Base-by-base conservation (phyloP, 2,113 vertebrate species). In the Myotis brandtii region DNA sequence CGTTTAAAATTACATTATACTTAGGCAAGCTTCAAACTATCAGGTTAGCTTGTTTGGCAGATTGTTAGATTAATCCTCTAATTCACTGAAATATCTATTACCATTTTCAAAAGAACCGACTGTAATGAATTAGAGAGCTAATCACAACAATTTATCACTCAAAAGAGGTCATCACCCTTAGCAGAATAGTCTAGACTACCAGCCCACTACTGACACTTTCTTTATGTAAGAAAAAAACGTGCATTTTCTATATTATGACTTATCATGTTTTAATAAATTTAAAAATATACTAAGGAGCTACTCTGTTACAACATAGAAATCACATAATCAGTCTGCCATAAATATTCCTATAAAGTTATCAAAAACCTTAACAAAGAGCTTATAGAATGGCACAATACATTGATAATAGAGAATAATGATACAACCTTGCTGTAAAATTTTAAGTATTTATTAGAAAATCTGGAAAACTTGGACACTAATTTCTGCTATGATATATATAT, bases 41-140 rank as follows among this genome's bases (percentile, higher is more conserved):
- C 97, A 95, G 95, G 88, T 97, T 96, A 97, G 27, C 72, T 96
- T 97, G 95, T 96, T 96, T 95, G 93, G 59, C 67, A 97, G 96
- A 96, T 90, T 95, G 93, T 87, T 96, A 97, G 95, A 97, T 97
- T 94, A 96, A 85, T 96, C 73, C 34, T 93, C 52, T 97, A 96
- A 96, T 92, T 97, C 95, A 96, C 95, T 95, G 89, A 96, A 97
- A 96, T 96, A 96, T 96, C 97, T 96, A 97, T 97, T 97, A 94
- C 87, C 92, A 75, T 95, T 97, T 98, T 94, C 46, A 81, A 83
- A 97, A 95, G 95, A 96, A 96, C 95, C 94, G 96, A 92, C 93
- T 95, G 10, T 95, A 98, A 96, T 98, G 86, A 97, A 97, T 96
- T 98, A 96, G 90, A 96, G 86, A 88, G 46, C 84, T 97, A 97